A percentile compares a stretch with the other conserved stretches of the same genome.
Conservation (phyloP, 64 coral and sea anemone genomes). For the Pocillopora verrucosa region DNA sequence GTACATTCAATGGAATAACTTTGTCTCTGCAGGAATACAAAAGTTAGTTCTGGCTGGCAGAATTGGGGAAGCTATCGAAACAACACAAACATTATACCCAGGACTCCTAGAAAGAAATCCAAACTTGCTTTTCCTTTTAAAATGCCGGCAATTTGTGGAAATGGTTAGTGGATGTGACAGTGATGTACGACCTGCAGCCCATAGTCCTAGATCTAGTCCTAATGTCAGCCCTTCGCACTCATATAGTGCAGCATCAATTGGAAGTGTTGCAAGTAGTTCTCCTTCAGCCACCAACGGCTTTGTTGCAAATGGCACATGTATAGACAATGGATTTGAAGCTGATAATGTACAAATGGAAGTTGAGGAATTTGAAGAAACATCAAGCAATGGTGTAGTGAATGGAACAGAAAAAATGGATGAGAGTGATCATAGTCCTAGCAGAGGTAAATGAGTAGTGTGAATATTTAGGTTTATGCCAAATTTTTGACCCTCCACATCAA, state of each 20-base stretch:
- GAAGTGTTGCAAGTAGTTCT: slow-evolving; percentile 74
- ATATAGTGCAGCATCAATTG: slow-evolving; percentile 68
- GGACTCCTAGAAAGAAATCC: slow-evolving; percentile 97
- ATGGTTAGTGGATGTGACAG: slow-evolving; percentile 99
- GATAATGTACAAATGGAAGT: slow-evolving; percentile 92
- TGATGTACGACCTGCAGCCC: slow-evolving; percentile 84
- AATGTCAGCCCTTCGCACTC: slow-evolving; percentile 92
- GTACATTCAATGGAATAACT: background rate
- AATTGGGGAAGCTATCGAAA: slow-evolving; percentile 99
- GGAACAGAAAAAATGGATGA: slow-evolving; percentile 72
- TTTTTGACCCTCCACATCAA: too few relatives aligned
- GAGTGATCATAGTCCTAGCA: slow-evolving; percentile 46
- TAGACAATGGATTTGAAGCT: slow-evolving; percentile 95
- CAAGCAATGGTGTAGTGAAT: slow-evolving; percentile 69
- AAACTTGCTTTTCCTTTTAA: slow-evolving; percentile 92
- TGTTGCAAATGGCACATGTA: slow-evolving; percentile 81
- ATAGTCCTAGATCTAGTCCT: slow-evolving; percentile 96
- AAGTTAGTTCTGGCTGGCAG: slow-evolving; percentile 93
- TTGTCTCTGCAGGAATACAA: slow-evolving; percentile 88
- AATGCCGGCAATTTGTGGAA: slow-evolving; percentile 99
- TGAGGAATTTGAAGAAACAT: slow-evolving; percentile 69
- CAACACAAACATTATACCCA: slow-evolving; percentile 93
- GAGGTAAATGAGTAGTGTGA: slow-evolving; percentile 6
- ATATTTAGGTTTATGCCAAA: background rate
- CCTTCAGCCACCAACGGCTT: slow-evolving; percentile 82